Evolutionary conservation across 2,113 vertebrate genomes (phyloP).

Genomic region (Lagenorhynchus albirostris): DNA sequence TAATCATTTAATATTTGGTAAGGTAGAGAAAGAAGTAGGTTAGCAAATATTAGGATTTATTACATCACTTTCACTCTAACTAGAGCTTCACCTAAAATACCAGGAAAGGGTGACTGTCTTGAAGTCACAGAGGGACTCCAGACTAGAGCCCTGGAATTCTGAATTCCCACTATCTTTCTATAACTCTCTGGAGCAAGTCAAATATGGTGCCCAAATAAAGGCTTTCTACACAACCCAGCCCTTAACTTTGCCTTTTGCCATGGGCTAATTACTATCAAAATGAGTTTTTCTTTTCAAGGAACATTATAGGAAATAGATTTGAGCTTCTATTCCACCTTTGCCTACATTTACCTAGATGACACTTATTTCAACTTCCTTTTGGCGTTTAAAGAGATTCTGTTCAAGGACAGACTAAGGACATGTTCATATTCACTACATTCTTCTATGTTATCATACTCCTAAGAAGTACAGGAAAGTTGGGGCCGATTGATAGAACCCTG

Average conservation of each 20-base stretch:
- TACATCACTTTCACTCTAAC: neutral
- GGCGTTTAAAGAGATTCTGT: neutral
- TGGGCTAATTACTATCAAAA: neutral
- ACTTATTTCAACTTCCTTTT: neutral
- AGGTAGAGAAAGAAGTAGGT: neutral
- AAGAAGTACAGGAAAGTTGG: neutral
- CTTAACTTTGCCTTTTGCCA: neutral
- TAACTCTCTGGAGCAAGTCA: neutral
- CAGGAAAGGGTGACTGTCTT: neutral
- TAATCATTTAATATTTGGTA: neutral
- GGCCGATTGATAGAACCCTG: neutral
- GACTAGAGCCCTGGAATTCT: neutral
- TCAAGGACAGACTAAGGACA: neutral
- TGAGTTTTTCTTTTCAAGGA: neutral
- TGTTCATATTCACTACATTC: neutral
- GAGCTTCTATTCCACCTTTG: fast-evolving
- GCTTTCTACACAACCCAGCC: neutral
- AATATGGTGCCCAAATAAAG: neutral
- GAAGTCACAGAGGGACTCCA: neutral
- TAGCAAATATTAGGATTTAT: neutral
- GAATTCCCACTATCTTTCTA: neutral
- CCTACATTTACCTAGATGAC: neutral
- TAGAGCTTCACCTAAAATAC: neutral
- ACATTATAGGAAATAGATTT: neutral
- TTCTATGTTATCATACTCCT: neutral